A percentile compares a stretch with the other conserved stretches of the same genome.
phyloP scores from a whole-genome alignment of 2,113 vertebrate genomes.

The Laterallus jamaicensis region DNA sequence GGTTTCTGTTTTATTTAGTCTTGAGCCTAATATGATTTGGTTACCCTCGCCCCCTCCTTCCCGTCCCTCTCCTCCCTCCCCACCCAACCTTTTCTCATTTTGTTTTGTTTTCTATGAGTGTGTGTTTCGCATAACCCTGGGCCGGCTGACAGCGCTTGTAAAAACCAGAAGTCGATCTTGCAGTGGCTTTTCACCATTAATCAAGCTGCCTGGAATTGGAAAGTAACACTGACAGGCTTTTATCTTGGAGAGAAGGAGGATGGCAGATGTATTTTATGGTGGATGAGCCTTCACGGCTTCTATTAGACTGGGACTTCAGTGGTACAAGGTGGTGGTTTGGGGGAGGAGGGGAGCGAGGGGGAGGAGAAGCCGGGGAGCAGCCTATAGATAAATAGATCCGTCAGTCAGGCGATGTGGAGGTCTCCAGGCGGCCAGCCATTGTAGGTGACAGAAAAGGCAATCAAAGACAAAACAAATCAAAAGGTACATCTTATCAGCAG shows the following conservation, averaged over 20 bases:
- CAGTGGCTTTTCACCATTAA: conserved; percentile 80
- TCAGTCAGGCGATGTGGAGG: conserved; percentile 76
- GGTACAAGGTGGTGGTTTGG: conserved; percentile 53
- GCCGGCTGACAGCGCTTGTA: conserved; percentile 75
- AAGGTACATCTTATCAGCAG: conserved; percentile 81
- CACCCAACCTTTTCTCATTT: conserved; percentile 63
- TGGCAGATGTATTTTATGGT: conserved; percentile 74
- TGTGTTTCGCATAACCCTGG: conserved; percentile 73
- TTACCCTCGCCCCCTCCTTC: conserved; percentile 34
- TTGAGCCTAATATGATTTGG: conserved; percentile 72
- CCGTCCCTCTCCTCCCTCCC: conserved; percentile 3
- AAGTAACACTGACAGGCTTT: conserved; percentile 79
- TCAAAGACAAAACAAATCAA: conserved; percentile 80
- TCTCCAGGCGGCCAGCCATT: conserved; percentile 75
- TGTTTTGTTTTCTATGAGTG: conserved; percentile 72
- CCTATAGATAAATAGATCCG: conserved; percentile 80
- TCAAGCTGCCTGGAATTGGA: conserved; percentile 80
- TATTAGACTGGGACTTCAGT: conserved; percentile 49
- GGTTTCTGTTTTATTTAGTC: conserved; percentile 70
- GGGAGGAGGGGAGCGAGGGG: conserved; percentile 51
- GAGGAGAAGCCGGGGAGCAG: conserved; percentile 65
- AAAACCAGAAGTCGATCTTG: conserved; percentile 78
- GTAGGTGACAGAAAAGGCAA: conserved; percentile 80
- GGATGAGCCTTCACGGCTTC: conserved; percentile 65
- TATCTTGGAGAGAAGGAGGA: conserved; percentile 73